Evolutionary conservation across 2,113 vertebrate genomes (phyloP).

Genomic region (Bubalus kerabau): DNA sequence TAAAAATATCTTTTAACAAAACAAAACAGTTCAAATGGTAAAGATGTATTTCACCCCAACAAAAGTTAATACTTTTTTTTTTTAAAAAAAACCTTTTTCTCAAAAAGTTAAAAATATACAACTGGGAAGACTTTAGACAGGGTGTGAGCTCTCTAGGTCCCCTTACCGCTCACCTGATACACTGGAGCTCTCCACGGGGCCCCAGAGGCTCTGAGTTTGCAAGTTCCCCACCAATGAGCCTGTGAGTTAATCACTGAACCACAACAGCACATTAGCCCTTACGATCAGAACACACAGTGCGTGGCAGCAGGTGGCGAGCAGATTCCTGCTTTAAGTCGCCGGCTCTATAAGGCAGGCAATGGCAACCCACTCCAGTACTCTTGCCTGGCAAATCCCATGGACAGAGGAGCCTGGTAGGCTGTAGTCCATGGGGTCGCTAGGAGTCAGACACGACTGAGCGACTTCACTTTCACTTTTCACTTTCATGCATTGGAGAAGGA

Average conservation of each 20-base stretch:
- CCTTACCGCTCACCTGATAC: neutral
- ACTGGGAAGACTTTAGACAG: neutral
- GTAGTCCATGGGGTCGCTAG: no score
- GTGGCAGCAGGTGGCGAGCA: neutral
- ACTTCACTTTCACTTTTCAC: no score
- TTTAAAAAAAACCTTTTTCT: no score
- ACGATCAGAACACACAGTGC: accelerated
- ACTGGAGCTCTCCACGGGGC: neutral
- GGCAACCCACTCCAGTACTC: no score
- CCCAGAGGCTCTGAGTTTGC: no score
- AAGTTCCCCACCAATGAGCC: accelerated
- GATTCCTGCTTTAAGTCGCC: neutral
- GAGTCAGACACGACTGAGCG: no score
- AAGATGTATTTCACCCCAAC: neutral
- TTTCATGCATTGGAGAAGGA: no score
- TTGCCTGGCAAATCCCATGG: no score
- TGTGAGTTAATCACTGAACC: neutral
- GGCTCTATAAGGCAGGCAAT: neutral
- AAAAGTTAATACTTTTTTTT: neutral
- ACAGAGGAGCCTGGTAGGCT: no score
- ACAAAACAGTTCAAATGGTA: neutral
- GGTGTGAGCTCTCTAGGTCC: neutral
- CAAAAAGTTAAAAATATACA: neutral
- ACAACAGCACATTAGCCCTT: no score
- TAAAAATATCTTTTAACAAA: neutral